phyloP scores from a whole-genome alignment of 53 echinoderm and acorn worm species.

The Temnopleurus reevesii region DNA sequence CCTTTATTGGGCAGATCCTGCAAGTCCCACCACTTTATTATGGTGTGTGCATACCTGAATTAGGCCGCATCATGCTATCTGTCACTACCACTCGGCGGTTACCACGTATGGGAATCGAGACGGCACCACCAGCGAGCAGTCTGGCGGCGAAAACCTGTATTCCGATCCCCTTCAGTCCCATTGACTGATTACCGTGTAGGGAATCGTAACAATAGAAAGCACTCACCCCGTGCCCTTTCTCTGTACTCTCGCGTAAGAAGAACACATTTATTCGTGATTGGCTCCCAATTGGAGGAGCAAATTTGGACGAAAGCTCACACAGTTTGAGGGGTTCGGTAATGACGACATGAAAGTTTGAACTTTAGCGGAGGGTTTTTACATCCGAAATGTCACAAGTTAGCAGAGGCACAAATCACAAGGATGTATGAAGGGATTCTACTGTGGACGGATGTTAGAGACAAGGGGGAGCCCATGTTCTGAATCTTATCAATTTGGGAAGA shows the following conservation, averaged over 20 bases:
- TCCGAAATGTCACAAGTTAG: not conserved
- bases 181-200: not conserved
- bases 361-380: not conserved
- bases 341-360: not conserved
- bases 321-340: slow-evolving; percentile 21
- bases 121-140: too few species aligned
- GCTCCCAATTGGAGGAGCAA: slow-evolving; percentile 4
- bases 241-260: not conserved
- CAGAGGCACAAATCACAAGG: too few species aligned
- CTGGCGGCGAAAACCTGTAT: not conserved
- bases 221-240: not conserved
- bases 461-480: too few species aligned
- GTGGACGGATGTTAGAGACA: too few species aligned
- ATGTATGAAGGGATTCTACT: too few species aligned
- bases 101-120: not conserved
- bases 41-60: not conserved
- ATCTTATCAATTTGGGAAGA: not conserved
- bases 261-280: slow-evolving; percentile 1
- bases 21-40: not conserved
- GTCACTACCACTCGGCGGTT: not conserved
- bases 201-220: not conserved
- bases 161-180: not conserved
- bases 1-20: not conserved
- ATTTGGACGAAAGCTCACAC: not conserved
- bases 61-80: not conserved